Percentiles rank a stretch among this genome's conserved stretches.
phyloP scores from a whole-genome alignment of 2,113 vertebrate species.

The Entosphenus tridentatus region DNA sequence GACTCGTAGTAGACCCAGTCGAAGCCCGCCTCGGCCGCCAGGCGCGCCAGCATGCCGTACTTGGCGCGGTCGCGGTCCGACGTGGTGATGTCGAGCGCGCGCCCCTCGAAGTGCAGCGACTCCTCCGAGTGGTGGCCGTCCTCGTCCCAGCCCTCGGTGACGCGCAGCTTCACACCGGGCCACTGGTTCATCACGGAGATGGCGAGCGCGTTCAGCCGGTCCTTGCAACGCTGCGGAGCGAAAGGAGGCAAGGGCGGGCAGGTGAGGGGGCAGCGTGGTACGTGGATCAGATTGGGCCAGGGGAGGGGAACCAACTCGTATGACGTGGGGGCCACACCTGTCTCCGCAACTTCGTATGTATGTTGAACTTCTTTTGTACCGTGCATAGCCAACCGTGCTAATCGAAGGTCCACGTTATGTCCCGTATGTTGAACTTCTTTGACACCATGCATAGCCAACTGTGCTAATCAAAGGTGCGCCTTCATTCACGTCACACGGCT shows the following conservation, averaged over 20 bases:
- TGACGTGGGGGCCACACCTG: no score
- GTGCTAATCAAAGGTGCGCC: no score
- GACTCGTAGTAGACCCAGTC: conserved; percentile 98
- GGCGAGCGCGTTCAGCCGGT: conserved; percentile 64
- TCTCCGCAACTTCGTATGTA: no score
- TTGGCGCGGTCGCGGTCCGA: conserved; percentile 68
- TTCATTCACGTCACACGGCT: no score
- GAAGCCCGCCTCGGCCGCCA: conserved; percentile 86
- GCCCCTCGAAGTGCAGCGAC: conserved; percentile 88
- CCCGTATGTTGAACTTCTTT: no score
- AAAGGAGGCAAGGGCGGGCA: neutral
- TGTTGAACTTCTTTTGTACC: no score
- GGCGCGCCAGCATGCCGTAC: conserved; percentile 68
- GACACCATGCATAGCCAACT: no score
- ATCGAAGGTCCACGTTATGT: no score
- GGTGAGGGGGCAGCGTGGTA: no score
- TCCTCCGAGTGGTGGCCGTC: conserved; percentile 67
- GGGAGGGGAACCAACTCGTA: no score
- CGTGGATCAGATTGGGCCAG: no score
- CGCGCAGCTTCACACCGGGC: conserved; percentile 62
- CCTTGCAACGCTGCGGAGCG: conserved; percentile 58
- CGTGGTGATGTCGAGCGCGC: conserved; percentile 83
- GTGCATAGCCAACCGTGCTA: no score
- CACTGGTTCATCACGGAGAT: conserved; percentile 96
- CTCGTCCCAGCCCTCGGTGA: conserved; percentile 93